Percentiles rank a stretch among this genome's conserved stretches.
phyloP scores from a whole-genome alignment of 2,888 invertebrate genomes.

The Cheilosia variabilis region DNA sequence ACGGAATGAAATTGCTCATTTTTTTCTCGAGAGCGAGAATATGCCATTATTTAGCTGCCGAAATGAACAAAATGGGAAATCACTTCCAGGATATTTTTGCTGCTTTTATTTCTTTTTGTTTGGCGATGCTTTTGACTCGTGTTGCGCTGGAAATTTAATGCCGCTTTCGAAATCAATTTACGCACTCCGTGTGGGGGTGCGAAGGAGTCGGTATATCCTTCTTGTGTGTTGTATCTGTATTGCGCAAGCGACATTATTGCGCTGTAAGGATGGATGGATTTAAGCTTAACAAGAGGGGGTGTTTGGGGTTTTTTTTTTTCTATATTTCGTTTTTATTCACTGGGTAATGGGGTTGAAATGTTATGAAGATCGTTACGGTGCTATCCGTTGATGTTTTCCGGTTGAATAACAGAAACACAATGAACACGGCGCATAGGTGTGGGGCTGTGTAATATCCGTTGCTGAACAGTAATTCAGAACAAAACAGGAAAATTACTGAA shows the following conservation, averaged over 20 bases:
- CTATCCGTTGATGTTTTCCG: conserved; percentile 52
- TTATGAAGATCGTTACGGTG: conserved; percentile 52
- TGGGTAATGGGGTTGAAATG: conserved; percentile 65
- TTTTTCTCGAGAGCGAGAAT: conserved; percentile 1
- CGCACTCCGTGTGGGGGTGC: conserved; percentile 3
- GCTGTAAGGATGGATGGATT: conserved; percentile 56
- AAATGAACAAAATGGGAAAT: conserved; percentile 9
- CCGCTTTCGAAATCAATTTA: conserved; percentile 52
- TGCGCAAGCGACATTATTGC: conserved; percentile 18
- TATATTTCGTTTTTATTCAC: conserved; percentile 45
- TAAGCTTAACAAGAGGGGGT: conserved; percentile 31
- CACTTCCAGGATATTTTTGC: conserved; percentile 39
- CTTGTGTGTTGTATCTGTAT: conserved; percentile 32
- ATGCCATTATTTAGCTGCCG: conserved; percentile 41
- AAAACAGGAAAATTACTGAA: conserved; percentile 55
- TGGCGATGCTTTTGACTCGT: neutral
- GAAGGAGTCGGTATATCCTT: neutral
- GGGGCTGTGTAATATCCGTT: conserved; percentile 18
- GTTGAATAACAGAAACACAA: conserved; percentile 21
- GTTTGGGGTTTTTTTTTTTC: conserved; percentile 1
- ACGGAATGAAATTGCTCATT: conserved; percentile 32
- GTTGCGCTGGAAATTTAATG: conserved; percentile 17
- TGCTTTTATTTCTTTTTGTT: too few relatives aligned
- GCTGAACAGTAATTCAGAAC: conserved; percentile 39
- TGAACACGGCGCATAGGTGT: neutral